phyloP scores from a whole-genome alignment of 2,888 invertebrate genomes.

The Danaus chrysippus region DNA sequence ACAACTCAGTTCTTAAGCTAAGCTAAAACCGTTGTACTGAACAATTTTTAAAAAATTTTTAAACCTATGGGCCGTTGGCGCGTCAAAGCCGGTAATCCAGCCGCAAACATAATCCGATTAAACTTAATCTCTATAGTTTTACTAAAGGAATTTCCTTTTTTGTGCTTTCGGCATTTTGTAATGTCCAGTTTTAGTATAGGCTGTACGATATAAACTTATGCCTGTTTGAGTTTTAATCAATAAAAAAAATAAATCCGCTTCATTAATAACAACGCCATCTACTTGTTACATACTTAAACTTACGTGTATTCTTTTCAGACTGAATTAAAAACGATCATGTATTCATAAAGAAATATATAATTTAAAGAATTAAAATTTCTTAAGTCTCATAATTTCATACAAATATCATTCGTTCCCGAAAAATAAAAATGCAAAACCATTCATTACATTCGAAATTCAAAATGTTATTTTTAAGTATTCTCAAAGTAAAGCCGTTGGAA shows the following conservation, averaged over 20 bases:
- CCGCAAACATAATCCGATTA: slow-evolving; percentile 30
- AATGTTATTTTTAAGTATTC: neutral
- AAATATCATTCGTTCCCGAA: neutral
- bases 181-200: neutral
- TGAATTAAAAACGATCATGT: too few species aligned
- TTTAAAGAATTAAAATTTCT: neutral
- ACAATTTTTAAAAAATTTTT: slow-evolving; percentile 2
- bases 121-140: slow-evolving; percentile 9
- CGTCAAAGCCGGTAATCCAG: slow-evolving; percentile 23
- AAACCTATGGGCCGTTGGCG: slow-evolving; percentile 2
- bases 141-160: slow-evolving; percentile 2
- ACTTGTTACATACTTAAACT: neutral
- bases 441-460: slow-evolving; percentile 1
- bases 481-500: neutral
- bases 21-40: slow-evolving; percentile 6
- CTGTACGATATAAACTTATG: too few species aligned
- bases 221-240: too few species aligned
- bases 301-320: neutral
- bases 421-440: neutral
- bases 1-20: neutral
- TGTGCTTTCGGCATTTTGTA: neutral
- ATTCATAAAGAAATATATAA: neutral
- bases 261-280: neutral
- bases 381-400: neutral
- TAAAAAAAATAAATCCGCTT: too few species aligned